These are phyloP conservation scores for Rhynchonycteris naso DNA, from an alignment of 2,797 vertebrate species.

Conservation along the genomic window DNA sequence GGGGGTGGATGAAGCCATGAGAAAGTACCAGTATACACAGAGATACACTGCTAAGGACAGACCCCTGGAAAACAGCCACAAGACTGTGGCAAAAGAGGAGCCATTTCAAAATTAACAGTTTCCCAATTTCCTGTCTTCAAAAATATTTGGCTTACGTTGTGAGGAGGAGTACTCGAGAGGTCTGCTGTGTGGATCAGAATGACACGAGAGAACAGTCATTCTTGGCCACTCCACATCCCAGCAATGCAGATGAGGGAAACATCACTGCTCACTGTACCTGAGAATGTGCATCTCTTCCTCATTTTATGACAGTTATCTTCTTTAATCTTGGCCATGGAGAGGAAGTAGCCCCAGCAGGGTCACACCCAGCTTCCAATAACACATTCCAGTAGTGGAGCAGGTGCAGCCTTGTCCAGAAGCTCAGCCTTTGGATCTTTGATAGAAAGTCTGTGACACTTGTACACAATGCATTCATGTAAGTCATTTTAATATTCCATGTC, in stretches of 20 bases:
- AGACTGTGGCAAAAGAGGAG: not conserved
- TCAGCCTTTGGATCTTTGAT: slow-evolving; percentile 62
- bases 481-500: not conserved
- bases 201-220: not conserved
- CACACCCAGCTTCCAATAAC: slow-evolving; percentile 62
- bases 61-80: not conserved
- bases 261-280: not conserved
- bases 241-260: accelerated
- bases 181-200: not conserved
- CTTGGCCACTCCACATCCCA: not conserved
- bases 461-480: not conserved
- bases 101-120: not conserved
- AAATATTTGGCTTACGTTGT: not conserved
- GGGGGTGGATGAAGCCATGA: not conserved
- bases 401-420: slow-evolving; percentile 76
- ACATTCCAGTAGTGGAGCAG: slow-evolving; percentile 75
- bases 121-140: not conserved
- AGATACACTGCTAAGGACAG: not conserved
- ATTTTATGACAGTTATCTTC: not conserved
- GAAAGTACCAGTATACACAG: not conserved
- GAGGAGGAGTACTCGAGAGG: not conserved
- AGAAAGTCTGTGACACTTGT: slow-evolving; percentile 71
- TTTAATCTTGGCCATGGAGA: slow-evolving; percentile 50
- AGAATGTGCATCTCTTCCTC: not conserved
- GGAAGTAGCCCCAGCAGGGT: slow-evolving; percentile 51